Conservation (phyloP, 1,140 invertebrate genomes). For the Pissodes strobi region DNA sequence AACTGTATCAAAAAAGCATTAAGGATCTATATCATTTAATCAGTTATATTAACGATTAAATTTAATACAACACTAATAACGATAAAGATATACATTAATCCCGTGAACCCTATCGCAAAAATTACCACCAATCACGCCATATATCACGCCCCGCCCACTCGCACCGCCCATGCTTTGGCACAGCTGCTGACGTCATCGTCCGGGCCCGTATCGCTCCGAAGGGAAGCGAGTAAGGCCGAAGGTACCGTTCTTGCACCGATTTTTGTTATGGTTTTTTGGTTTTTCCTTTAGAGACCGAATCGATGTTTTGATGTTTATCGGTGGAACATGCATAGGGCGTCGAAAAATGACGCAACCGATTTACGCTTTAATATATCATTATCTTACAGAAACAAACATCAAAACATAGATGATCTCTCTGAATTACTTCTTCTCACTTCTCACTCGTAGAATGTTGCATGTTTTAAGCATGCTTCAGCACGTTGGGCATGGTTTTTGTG, state of each 20-base stretch:
- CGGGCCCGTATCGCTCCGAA: constrained; percentile 30
- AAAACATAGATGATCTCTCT: too few relatives aligned
- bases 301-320: too few relatives aligned
- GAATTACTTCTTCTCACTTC: too few relatives aligned
- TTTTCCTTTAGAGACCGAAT: not conserved
- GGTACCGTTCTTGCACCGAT: constrained; percentile 55
- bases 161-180: constrained; percentile 56
- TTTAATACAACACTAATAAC: too few relatives aligned
- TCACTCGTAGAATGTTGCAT: constrained; percentile 6
- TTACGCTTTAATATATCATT: too few relatives aligned
- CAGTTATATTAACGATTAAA: too few relatives aligned
- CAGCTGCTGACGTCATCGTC: constrained; percentile 45
- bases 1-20: too few relatives aligned
- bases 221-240: constrained; percentile 39
- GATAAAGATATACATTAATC: not conserved
- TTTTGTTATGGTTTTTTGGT: constrained; percentile 45
- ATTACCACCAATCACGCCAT: constrained; percentile 24
- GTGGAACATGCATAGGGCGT: too few relatives aligned
- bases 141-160: constrained; percentile 44
- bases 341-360: too few relatives aligned
- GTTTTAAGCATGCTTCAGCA: constrained; percentile 6
- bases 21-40: too few relatives aligned
- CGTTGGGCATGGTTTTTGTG: not conserved
- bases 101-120: not conserved
- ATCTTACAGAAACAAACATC: too few relatives aligned